phyloP scores from a whole-genome alignment of 2,797 vertebrate species.

The Paratrypauchen microcephalus region DNA sequence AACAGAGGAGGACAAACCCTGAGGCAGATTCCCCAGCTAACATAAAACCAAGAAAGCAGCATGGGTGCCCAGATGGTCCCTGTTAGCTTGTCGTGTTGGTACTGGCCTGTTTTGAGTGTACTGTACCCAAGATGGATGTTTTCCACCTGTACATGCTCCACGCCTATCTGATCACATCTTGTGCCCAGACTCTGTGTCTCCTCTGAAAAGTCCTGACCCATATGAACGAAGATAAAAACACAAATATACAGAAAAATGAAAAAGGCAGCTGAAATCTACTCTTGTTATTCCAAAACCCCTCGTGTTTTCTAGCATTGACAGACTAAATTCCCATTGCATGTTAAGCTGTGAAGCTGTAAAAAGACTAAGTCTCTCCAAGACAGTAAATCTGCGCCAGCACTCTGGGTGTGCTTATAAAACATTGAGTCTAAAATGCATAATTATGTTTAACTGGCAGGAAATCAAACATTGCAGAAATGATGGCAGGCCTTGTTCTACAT shows the following conservation, averaged over 20 bases:
- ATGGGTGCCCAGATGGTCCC: slow-evolving; percentile 62
- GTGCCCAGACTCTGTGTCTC: slow-evolving; percentile 57
- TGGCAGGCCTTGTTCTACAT: slow-evolving; percentile 39
- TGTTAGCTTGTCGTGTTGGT: slow-evolving; percentile 58
- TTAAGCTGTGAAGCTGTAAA: slow-evolving; percentile 35
- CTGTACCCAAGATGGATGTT: slow-evolving; percentile 55
- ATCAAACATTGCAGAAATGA: slow-evolving; percentile 57
- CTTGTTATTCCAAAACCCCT: slow-evolving; percentile 13
- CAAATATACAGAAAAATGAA: slow-evolving; percentile 17
- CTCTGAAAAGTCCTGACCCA: slow-evolving; percentile 31
- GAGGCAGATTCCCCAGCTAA: slow-evolving; percentile 43
- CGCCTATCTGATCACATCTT: slow-evolving; percentile 52
- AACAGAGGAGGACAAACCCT: slow-evolving; percentile 38
- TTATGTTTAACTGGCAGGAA: slow-evolving; percentile 57
- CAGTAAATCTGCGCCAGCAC: slow-evolving; percentile 35
- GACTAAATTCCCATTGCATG: slow-evolving; percentile 38
- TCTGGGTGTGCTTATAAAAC: slow-evolving; percentile 38
- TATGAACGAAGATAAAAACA: slow-evolving; percentile 43
- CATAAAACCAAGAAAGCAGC: slow-evolving; percentile 23
- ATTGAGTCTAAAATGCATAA: slow-evolving; percentile 46
- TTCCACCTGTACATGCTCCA: slow-evolving; percentile 72
- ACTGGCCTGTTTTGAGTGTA: slow-evolving; percentile 25
- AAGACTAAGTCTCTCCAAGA: slow-evolving; percentile 18
- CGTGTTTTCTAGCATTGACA: slow-evolving; percentile 11
- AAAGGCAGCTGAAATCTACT: slow-evolving; percentile 11